Conservation (phyloP, 2,888 invertebrate genomes). For the Archips xylosteana region DNA sequence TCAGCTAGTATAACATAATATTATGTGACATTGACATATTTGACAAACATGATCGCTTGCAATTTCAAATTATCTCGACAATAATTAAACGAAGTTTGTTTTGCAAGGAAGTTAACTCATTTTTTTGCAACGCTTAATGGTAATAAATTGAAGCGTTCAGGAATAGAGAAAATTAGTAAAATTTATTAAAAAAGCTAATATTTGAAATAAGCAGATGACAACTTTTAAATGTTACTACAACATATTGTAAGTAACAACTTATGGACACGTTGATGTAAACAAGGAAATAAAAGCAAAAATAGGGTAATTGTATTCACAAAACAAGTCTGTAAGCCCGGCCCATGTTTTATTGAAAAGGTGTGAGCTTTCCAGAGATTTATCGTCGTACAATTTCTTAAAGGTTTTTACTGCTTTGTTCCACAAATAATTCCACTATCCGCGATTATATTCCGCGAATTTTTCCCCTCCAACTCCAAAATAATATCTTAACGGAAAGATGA, state of each 20-base stretch:
- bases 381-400: conserved; percentile 37
- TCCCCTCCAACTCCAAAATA: not conserved
- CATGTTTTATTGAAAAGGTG: conserved; percentile 62
- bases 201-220: not conserved
- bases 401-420: conserved; percentile 24
- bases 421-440: conserved; percentile 6
- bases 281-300: conserved; percentile 41
- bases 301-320: conserved; percentile 41
- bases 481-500: not conserved
- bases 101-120: too few relatives aligned
- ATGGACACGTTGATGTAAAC: conserved; percentile 40
- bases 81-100: not conserved
- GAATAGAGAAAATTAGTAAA: too few relatives aligned
- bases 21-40: not conserved
- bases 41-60: not conserved
- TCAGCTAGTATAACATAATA: too few relatives aligned
- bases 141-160: too few relatives aligned
- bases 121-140: too few relatives aligned
- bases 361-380: conserved; percentile 56
- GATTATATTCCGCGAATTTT: not conserved
- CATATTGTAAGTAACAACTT: conserved; percentile 20
- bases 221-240: not conserved
- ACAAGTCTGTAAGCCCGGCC: conserved; percentile 39
- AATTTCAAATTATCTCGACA: not conserved
- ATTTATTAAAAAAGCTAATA: too few relatives aligned